Evolutionary conservation across 2,113 vertebrate genomes (phyloP), one percentile per base, ranked within the genome.

Genomic region (Centropus unirufus): DNA sequence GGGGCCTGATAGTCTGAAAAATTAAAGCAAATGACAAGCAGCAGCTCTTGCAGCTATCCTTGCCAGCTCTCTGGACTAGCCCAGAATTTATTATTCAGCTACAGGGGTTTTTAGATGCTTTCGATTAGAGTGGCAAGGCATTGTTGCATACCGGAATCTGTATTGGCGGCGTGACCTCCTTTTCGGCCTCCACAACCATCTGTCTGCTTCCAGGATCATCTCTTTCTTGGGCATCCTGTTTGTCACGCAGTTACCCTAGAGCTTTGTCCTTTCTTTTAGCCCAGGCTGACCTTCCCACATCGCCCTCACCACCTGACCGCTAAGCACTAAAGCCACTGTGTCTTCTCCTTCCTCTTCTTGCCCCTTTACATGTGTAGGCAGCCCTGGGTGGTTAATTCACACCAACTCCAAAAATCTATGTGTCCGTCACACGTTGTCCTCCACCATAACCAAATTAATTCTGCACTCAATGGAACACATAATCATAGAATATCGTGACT

Each of bases 181-280:
- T 92, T 92, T 58, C 69, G 85, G 87, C 80, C 70, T 96, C 30
- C 62, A 20, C 4, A 13, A 34, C 86, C 79, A 75, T 88, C 93
- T 83, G 57, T 70, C 79, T 90, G 57, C 52, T 63, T 75, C 62
- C 29, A 58, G 87, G 86, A 88, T 88, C 87, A 75, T 84, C 55
- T 85, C 78, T 46, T 58, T 74, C 61, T 69, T 42, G 12, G 72
- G 42, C 55, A 42, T 63, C 54, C 62, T 72, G n/a, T 77, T 74
- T 92, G 79, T 74, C 40, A 77, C 44, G 7, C 13, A 84, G 55
- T 66, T 74, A 78, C 18, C 32, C 66, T 18, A 34, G 18, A 54
- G 64, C 36, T 23, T n/a, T 67, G 61, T 62, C 20, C 74, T 54
- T 55, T 52, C 66, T 27, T 67, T 77, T 75, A 79, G 79, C 57